Base-by-base conservation (phyloP, 2,113 vertebrate genomes). In the Gambusia affinis region DNA sequence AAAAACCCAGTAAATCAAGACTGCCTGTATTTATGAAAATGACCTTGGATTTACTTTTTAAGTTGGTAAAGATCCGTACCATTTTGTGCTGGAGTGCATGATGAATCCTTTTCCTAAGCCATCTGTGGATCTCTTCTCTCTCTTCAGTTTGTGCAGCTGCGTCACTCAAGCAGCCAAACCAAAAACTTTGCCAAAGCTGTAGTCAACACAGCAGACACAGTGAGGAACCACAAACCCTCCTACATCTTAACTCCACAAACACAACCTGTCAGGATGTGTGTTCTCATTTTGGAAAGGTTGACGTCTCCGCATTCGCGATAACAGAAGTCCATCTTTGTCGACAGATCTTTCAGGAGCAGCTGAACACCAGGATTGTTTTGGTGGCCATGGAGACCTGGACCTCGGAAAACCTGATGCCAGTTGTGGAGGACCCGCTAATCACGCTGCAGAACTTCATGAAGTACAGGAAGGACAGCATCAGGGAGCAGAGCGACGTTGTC, bases 381-480 rank as follows among this genome's bases (percentile, higher is more conserved):
- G 97, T 99, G 67, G 96, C 96, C 90, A 98, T 99, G 97, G 97
- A 99, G 92, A 99, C 97, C 0, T 98, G 97, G 97, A 94, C 94
- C 27, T 94, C 95, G 0, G 94, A 94, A 84, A 95, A 98, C 83
- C 95, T 95, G 92, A 96, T 98, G 87, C 94, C 94, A 1, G 88
- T 97, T 57, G 94, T 94, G 3, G 91, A 92, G 3, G 96, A 99
- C 81, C 95, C 97, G 8, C 83, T 98, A 90, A 93, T 95, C 85
- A 96, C 94, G 15, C 92, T 99, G 86, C 93, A 91, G 6, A 95
- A 95, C 87, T 97, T 98, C 70, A 95, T 98, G 94, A 96, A 96
- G 90, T 98, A 98, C 92, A 93, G 95, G 62, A 95, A 89, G 10
- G 95, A 96, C 75, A 95, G 92, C 70, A 90, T 95, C 47, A 93